A percentile compares a stretch with the other conserved stretches of the same genome.
Evolutionary conservation across 2,113 vertebrate genomes (phyloP).

Genomic region (Pteronura brasiliensis): DNA sequence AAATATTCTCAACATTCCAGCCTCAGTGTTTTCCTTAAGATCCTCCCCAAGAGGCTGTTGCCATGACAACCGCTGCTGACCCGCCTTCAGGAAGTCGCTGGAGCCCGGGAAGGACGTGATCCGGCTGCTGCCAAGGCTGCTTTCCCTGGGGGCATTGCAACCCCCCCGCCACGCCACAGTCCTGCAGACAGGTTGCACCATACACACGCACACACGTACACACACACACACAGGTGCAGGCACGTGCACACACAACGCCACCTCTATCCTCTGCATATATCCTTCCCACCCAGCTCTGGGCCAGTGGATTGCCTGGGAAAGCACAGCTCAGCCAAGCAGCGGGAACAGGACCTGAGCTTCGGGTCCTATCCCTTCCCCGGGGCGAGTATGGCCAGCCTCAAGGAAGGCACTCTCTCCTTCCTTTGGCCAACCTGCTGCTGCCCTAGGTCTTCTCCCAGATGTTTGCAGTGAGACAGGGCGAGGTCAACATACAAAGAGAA

Average conservation of each 20-base stretch:
- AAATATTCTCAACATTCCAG: conserved; percentile 1
- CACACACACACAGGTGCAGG: too few species aligned
- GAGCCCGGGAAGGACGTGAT: background rate
- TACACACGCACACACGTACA: background rate
- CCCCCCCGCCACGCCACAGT: background rate
- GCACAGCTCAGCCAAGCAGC: background rate
- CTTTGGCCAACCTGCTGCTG: background rate
- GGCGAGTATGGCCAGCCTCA: background rate
- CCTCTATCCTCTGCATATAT: background rate
- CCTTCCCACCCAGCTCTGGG: background rate
- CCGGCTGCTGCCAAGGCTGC: background rate
- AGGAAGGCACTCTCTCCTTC: background rate
- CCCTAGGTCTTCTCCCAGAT: background rate
- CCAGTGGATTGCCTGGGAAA: background rate
- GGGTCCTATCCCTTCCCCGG: background rate
- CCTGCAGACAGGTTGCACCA: background rate
- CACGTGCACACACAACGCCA: background rate
- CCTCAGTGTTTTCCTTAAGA: conserved; percentile 7
- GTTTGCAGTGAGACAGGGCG: background rate
- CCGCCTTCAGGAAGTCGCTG: background rate
- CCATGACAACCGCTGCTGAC: conserved; percentile 34
- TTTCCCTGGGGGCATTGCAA: background rate
- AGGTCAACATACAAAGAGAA: background rate
- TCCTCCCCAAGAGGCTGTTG: background rate
- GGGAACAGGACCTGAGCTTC: background rate